phyloP scores from a whole-genome alignment of 2,113 vertebrate species.

The Pseudolaguvia tuberculata region DNA sequence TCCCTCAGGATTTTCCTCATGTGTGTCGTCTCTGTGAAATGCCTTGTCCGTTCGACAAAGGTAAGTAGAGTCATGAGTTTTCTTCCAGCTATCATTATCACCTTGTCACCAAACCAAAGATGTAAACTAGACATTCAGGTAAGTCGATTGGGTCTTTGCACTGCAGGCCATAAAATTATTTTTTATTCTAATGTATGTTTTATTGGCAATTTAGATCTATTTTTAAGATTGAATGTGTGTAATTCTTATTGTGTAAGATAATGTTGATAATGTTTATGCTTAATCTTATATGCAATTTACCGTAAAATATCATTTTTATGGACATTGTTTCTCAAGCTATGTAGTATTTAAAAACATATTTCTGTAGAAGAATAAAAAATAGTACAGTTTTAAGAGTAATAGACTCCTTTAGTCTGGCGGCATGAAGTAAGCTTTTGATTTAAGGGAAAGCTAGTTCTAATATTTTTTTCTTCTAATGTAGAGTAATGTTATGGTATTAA shows the following conservation, averaged over 20 bases:
- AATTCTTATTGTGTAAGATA: not conserved
- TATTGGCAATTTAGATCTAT: not conserved
- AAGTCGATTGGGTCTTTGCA: constrained; percentile 16
- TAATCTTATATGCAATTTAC: no score
- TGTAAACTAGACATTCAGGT: constrained; percentile 1
- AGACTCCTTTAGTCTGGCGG: no score
- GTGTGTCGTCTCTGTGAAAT: constrained; percentile 65
- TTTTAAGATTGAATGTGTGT: not conserved
- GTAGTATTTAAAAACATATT: no score
- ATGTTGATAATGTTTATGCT: not conserved
- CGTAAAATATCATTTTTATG: no score
- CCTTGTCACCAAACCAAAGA: constrained; percentile 25
- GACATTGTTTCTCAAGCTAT: no score
- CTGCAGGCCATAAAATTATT: no score
- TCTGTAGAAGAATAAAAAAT: no score
- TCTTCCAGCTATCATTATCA: constrained; percentile 19
- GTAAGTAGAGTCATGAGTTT: constrained; percentile 55
- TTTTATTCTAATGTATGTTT: not conserved
- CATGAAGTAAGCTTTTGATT: no score
- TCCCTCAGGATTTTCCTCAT: constrained; percentile 55
- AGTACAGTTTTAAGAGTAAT: no score
- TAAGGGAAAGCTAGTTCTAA: no score
- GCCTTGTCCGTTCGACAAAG: constrained; percentile 60
- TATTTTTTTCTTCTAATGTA: no score
- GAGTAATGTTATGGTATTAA: no score